A percentile compares a stretch with the other conserved stretches of the same genome.
Evolutionary conservation across 92 coral and sea anemone genomes (phyloP).

Genomic region (Palythoa grandis): DNA sequence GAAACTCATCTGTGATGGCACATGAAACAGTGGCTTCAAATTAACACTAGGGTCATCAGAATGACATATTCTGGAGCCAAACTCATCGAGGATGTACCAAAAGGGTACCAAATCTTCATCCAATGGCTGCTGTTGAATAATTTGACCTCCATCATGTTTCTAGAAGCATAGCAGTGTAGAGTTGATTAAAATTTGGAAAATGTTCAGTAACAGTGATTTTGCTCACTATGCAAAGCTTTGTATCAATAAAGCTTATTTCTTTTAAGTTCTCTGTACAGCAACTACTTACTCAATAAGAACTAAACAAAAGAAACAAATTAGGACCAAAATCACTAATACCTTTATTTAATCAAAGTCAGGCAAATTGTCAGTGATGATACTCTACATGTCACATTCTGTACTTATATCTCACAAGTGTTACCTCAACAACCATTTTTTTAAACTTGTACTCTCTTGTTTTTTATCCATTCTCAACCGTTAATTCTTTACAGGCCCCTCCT

Average conservation of each 20-base stretch:
- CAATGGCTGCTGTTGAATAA: constrained; percentile 7
- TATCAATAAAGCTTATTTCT: neutral
- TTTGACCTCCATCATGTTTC: constrained; percentile 23
- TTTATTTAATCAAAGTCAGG: too few relatives aligned
- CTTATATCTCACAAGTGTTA: too few relatives aligned
- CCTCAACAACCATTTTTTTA: too few relatives aligned
- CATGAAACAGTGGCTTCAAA: constrained; percentile 65
- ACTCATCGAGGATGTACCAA: constrained; percentile 95
- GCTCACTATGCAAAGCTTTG: neutral
- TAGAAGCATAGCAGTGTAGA: neutral
- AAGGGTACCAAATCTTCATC: constrained; percentile 73
- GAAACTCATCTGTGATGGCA: constrained; percentile 70
- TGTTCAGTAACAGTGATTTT: neutral
- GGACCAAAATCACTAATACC: too few relatives aligned
- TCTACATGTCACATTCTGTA: too few relatives aligned
- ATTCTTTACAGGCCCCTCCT: too few relatives aligned
- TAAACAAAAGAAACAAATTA: too few relatives aligned
- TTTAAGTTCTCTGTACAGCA: neutral
- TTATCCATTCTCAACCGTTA: too few relatives aligned
- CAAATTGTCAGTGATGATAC: too few relatives aligned
- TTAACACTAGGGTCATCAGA: constrained; percentile 78
- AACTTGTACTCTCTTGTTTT: too few relatives aligned
- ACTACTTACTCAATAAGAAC: neutral
- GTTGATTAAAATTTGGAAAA: too few relatives aligned
- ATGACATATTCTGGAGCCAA: constrained; percentile 89